Conservation (phyloP, 2,113 vertebrate genomes). For the Xiphias gladius region DNA sequence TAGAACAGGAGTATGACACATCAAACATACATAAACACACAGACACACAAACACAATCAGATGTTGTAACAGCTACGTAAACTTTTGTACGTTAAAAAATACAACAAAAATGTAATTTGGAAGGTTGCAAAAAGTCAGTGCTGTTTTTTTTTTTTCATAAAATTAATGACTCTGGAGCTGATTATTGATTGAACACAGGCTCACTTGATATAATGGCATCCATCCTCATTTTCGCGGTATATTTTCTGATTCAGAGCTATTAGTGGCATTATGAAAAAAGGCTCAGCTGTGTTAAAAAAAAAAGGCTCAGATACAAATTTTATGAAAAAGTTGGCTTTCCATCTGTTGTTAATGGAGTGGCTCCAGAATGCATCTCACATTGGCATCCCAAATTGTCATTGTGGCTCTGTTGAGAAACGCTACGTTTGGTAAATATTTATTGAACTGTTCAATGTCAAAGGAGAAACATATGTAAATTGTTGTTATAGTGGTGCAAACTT, state of each 20-base stretch:
- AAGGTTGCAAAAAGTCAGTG: not conserved
- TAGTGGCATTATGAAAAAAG: conserved; percentile 30
- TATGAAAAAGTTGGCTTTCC: conserved; percentile 60
- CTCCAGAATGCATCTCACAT: conserved; percentile 54
- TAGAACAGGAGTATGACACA: conserved; percentile 19
- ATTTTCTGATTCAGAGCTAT: conserved; percentile 32
- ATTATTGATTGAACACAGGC: conserved; percentile 11
- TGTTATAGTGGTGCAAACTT: conserved; percentile 7
- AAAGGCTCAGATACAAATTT: conserved; percentile 25
- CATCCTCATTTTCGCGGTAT: conserved; percentile 36
- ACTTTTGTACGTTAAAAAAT: not conserved
- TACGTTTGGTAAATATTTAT: conserved; percentile 59
- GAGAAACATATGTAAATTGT: conserved; percentile 48
- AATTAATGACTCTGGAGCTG: not conserved
- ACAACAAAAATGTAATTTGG: not conserved
- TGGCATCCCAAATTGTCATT: conserved; percentile 52
- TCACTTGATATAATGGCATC: conserved; percentile 27
- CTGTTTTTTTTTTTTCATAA: not conserved
- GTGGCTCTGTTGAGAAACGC: conserved; percentile 35
- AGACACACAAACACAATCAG: not conserved
- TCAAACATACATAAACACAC: conserved; percentile 28
- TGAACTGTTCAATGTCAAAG: conserved; percentile 59
- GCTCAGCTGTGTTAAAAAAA: conserved; percentile 33
- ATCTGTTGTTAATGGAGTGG: conserved; percentile 58
- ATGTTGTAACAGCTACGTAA: not conserved